Percentiles rank a stretch among this genome's conserved stretches.
Conservation (phyloP, 2,888 invertebrate species). For the Anthophora plumipes region DNA sequence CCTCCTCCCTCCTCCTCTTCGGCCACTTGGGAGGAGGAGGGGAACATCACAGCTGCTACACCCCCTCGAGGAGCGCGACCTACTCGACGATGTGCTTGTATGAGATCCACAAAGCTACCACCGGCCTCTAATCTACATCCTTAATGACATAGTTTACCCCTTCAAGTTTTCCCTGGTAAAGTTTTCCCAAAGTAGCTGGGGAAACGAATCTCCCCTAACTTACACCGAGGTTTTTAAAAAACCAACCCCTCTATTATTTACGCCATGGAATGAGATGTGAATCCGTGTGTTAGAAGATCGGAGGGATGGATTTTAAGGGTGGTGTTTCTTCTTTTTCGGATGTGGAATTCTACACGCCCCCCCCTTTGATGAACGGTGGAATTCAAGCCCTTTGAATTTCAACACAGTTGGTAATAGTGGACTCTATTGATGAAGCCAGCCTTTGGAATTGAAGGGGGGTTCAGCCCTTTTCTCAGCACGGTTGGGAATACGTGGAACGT, state of each 20-base stretch:
- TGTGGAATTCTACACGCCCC: background rate
- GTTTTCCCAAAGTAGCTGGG: slow-evolving; percentile 47
- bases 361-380: background rate
- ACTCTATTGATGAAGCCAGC: background rate
- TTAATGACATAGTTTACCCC: slow-evolving; percentile 76
- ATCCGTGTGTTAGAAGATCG: slow-evolving; percentile 4
- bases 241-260: slow-evolving; percentile 24
- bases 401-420: slow-evolving; percentile 8
- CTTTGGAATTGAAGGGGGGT: background rate
- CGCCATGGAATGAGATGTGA: background rate
- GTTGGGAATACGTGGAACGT: background rate
- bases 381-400: slow-evolving; percentile 19
- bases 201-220: slow-evolving; percentile 13
- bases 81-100: slow-evolving; percentile 10
- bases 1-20: background rate
- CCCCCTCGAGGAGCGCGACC: slow-evolving; percentile 27
- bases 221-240: background rate
- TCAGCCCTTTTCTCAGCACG: background rate
- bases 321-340: background rate
- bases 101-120: slow-evolving; percentile 27
- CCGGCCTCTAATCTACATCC: slow-evolving; percentile 77
- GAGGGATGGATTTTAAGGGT: too few species aligned
- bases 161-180: slow-evolving; percentile 22
- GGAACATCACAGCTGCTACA: slow-evolving; percentile 31
- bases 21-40: background rate